Evolutionary conservation across 23 tunicate genomes (phyloP).

Genomic region (Trididemnum nubilum): DNA sequence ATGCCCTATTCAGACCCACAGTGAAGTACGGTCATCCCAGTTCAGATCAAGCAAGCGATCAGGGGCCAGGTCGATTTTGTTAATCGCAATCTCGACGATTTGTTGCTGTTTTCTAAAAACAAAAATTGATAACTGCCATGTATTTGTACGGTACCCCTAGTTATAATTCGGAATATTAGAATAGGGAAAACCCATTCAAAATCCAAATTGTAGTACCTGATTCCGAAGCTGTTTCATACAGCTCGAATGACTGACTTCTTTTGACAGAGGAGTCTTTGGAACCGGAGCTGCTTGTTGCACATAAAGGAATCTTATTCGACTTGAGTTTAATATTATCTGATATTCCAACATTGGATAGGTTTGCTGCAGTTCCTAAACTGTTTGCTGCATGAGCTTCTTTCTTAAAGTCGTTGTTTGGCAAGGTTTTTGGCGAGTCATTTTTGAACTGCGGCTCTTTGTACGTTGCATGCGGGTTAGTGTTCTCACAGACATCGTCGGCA

Average conservation of each 20-base stretch:
- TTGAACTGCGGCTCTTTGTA: slow-evolving; percentile 9
- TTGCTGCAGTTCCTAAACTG: not conserved
- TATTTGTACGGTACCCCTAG: too few relatives aligned
- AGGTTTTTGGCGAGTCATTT: not conserved
- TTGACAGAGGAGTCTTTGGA: not conserved
- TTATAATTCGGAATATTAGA: too few relatives aligned
- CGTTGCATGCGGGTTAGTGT: not conserved
- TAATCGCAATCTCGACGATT: too few relatives aligned
- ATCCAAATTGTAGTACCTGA: too few relatives aligned
- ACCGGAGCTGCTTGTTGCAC: not conserved
- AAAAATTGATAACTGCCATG: too few relatives aligned
- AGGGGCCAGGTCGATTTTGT: too few relatives aligned
- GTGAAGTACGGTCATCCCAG: too few relatives aligned
- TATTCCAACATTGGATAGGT: not conserved
- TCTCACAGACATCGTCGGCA: not conserved
- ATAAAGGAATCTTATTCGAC: not conserved
- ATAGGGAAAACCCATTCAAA: too few relatives aligned
- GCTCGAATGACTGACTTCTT: slow-evolving; percentile 24
- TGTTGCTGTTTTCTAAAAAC: too few relatives aligned
- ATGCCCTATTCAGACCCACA: too few relatives aligned
- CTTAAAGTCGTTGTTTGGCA: not conserved
- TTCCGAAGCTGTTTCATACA: slow-evolving; percentile 17
- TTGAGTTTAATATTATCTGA: not conserved
- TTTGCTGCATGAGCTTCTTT: not conserved
- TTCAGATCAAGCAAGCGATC: too few relatives aligned